Percentiles rank a stretch among this genome's conserved stretches.
Conservation (phyloP, 2,113 vertebrate species). For the Zingel zingel region DNA sequence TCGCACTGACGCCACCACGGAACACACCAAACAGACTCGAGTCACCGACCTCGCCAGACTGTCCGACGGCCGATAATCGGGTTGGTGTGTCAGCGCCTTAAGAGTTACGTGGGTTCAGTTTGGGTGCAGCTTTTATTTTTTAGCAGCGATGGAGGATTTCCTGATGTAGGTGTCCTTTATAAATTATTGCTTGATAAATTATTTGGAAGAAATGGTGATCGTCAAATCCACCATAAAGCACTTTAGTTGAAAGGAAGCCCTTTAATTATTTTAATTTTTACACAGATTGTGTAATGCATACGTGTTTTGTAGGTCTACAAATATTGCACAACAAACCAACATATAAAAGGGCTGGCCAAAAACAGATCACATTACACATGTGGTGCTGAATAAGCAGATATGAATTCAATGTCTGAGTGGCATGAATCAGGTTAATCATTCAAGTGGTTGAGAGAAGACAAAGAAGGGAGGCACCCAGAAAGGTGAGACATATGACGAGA, state of each 20-base stretch:
- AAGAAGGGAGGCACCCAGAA: slow-evolving; percentile 28
- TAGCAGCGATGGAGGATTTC: neutral
- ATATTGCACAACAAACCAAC: neutral
- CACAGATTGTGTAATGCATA: neutral
- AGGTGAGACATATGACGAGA: slow-evolving; percentile 5
- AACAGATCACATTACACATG: slow-evolving; percentile 16
- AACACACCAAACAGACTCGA: too few species aligned
- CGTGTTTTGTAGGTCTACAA: neutral
- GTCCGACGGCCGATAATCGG: too few species aligned
- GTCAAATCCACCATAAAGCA: neutral
- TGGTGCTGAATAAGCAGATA: neutral
- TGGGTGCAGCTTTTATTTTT: neutral
- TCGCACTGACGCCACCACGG: too few species aligned
- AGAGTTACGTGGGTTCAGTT: neutral
- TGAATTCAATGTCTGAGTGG: slow-evolving; percentile 4
- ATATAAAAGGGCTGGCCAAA: neutral
- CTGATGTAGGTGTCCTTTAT: neutral
- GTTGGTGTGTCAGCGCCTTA: too few species aligned
- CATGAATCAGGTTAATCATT: slow-evolving; percentile 16
- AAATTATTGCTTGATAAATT: neutral
- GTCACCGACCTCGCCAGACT: too few species aligned
- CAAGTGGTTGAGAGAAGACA: slow-evolving; percentile 8
- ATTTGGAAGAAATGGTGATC: neutral
- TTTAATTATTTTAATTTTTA: neutral
- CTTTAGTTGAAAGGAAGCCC: neutral